Base-by-base conservation (phyloP, 92 coral and sea anemone species). In the Zoanthus solanderi region DNA sequence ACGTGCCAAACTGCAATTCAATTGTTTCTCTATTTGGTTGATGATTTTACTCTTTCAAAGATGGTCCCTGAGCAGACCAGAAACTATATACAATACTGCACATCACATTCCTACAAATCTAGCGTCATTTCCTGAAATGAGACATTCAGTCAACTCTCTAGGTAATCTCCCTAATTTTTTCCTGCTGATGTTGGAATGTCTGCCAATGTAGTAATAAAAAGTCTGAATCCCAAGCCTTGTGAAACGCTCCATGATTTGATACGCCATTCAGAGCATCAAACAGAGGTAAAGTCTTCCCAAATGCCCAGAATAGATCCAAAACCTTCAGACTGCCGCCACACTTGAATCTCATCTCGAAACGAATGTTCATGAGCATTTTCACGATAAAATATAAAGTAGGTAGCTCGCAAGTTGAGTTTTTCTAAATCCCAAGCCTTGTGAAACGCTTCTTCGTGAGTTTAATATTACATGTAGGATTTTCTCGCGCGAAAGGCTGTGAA, bases 391-490 rank as follows among this genome's bases (percentile, higher is more conserved):
- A 85, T 46, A 45, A 30, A 86, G 83, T 50, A 85, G 66, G 45
- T 32, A 75, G 83, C 82, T 47, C 71, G 37, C 89, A 28, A 85
- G 82, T 72, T 9, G 23, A 46, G 74, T 86, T 76, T 76, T 76
- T 86, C 68, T n/a, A 54, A 86, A 86, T 86, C 76, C 83, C 84
- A 86, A 86, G 77, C 89, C 84, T 86, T 76, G 56, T 76, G 84
- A 86, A 86, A 86, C 89, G 84, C n/a, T n/a, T n/a, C n/a, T n/a
- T n/a, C n/a, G n/a, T n/a, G n/a, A 86, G 84, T 86, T 61, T 86
- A 77, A 28, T 4, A 86, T 86, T 63, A 63, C 84, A 86, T 86
- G 72, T 44, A 58, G 57, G 60, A 72, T 52, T 57, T 76, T 75
- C 57, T 34, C 68, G 69, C 75, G 67, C 74, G 63, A 84, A 86